phyloP scores from a whole-genome alignment of 2,797 vertebrate species.

The Pogoniulus pusillus region DNA sequence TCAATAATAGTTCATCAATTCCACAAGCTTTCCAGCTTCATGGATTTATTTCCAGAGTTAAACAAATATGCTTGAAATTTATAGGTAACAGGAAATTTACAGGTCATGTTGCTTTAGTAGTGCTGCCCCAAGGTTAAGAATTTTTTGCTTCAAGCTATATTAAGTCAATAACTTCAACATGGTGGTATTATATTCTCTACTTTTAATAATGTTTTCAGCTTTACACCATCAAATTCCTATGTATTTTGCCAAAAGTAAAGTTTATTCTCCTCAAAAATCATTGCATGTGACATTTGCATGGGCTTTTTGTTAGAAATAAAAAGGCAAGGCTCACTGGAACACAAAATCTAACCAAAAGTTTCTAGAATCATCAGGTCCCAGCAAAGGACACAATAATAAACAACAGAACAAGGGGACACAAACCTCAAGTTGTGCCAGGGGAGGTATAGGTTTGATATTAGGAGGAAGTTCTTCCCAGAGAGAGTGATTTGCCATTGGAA shows the following conservation, averaged over 20 bases:
- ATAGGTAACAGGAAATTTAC: neutral
- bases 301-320: neutral
- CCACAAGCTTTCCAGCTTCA: neutral
- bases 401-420: too few species aligned
- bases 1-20: neutral
- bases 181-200: neutral
- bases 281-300: neutral
- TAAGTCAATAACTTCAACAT: neutral
- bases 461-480: too few species aligned
- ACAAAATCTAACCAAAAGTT: neutral
- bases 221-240: neutral
- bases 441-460: too few species aligned
- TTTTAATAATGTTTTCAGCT: neutral
- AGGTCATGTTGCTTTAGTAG: neutral
- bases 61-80: neutral
- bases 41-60: neutral
- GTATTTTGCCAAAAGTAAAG: neutral
- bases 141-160: neutral
- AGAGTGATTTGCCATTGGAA: too few species aligned
- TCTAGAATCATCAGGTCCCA: neutral
- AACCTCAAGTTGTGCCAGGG: too few species aligned
- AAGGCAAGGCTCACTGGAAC: neutral
- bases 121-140: neutral
- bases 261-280: neutral
- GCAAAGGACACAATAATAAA: neutral